Base-by-base conservation (phyloP, 2,113 vertebrate species). In the Protomyctophum bolini region DNA sequence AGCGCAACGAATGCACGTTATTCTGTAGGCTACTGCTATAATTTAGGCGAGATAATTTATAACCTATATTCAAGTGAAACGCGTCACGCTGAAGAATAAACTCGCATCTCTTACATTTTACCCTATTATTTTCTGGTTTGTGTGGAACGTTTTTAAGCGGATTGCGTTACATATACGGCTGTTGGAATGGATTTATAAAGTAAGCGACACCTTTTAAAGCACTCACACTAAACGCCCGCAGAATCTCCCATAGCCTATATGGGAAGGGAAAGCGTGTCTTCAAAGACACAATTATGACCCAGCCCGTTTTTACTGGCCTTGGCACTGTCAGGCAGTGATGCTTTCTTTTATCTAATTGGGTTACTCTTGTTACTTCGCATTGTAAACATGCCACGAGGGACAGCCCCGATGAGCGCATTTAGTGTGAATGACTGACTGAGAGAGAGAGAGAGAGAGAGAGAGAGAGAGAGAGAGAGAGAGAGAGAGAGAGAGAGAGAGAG, bases 231-330 rank as follows among this genome's bases (percentile, higher is more conserved):
- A 10, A 49, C 63, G 66, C 76, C 78, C 70, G 87, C 83, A 80
- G 85, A 84, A 83, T 77, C 85, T 80, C 77, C 33, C 33, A 41
- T 41, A 41, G 33, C 33, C 33, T 41, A 84, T 82, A 86, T 70
- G 11, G 83, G 76, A 78, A 83, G 83, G 70, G 87, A 88, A 91
- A 90, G 86, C 60, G 54, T 70, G 69, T 83, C 85, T 88, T 90
- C 87, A 89, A 88, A 91, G 89, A 80, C 81, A 75, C 81, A 86
- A 87, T 90, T 85, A 85, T 72, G 87, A 84, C 86, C 80, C 85
- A 86, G 67, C 79, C 79, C 83, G 79, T 87, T 86, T 87, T 77
- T 88, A 86, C 76, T 75, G 70, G 66, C 50, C 58, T 72, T 55
- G 66, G 33, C 33, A 67, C 65, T 61, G 47, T 76, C 85, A 82